Evolutionary conservation across 1,140 invertebrate species (phyloP), one percentile per base, ranked within the genome.

Genomic region (Scylla paramamosain): DNA sequence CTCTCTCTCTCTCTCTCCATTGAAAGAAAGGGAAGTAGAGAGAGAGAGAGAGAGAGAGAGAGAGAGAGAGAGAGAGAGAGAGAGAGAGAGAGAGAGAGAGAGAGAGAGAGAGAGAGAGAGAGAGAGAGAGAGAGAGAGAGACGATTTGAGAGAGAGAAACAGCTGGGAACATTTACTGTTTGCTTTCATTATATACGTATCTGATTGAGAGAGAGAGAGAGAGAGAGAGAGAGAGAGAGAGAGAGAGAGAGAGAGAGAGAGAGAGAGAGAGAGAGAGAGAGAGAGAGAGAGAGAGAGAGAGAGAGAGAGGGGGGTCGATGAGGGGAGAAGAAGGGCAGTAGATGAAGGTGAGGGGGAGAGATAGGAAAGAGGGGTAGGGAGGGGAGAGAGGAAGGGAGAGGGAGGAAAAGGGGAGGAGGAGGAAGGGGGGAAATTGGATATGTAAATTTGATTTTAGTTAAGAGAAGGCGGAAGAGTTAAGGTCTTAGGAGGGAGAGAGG

Each of bases 401-500:
- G n/a, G 83, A 28, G 83, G 83, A 14, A 10, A 84, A 1, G n/a
- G 12, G 12, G 83, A 28, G 83, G n/a, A n/a, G 83, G 31, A 84
- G 83, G 83, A 32, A 32, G 83, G 31, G n/a, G 83, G 86, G 86
- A 88, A 88, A 88, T 88, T 88, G 86, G 86, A 88, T 88, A 88
- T 88, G 86, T 88, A 88, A 88, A 88, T 88, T 88, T 88, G 86
- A 88, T 88, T 88, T 88, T 88, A 88, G 86, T 88, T 88, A 88
- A 88, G 86, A 88, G 86, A 88, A 45, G 20, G 52, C 52, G 86
- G 20, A 45, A 88, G 86, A 88, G 86, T 88, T 88, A 88, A 39
- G 86, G 86, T 88, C 86, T 25, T 12, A 4, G 31, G 83, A 84
- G 83, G 31, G n/a, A 28, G 83, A 84, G 83, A 28, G n/a, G 12